Evolutionary conservation across 2,888 invertebrate species (phyloP).

Genomic region (Thereva nobilitata): DNA sequence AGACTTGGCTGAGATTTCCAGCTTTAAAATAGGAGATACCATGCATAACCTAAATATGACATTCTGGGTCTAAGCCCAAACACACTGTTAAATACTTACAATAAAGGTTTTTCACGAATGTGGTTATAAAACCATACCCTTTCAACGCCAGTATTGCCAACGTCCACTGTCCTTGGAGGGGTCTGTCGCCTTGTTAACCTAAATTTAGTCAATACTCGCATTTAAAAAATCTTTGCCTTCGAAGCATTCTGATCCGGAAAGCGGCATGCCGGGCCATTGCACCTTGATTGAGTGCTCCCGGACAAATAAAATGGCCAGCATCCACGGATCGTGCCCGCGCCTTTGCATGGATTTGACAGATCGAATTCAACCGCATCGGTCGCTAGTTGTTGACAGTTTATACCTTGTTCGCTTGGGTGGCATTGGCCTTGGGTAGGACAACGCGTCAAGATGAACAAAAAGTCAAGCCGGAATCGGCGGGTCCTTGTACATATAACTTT

Average conservation of each 20-base stretch:
- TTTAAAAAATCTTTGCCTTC: too few species aligned
- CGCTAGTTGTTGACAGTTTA: conserved; percentile 62
- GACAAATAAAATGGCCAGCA: conserved; percentile 72
- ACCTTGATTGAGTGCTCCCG: conserved; percentile 56
- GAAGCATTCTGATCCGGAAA: conserved; percentile 64
- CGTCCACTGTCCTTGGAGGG: too few species aligned
- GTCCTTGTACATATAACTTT: conserved; percentile 63
- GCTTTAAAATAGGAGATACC: too few species aligned
- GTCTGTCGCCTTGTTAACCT: too few species aligned
- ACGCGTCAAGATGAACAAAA: conserved; percentile 68
- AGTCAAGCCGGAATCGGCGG: conserved; percentile 61
- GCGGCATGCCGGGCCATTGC: conserved; percentile 68
- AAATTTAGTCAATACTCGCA: too few species aligned
- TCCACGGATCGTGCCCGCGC: conserved; percentile 61
- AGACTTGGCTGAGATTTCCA: too few species aligned
- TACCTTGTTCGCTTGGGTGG: conserved; percentile 54
- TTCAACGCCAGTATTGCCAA: too few species aligned
- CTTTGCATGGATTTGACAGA: conserved; percentile 64
- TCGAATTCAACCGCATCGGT: conserved; percentile 62
- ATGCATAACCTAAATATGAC: too few species aligned
- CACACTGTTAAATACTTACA: too few species aligned
- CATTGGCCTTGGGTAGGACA: conserved; percentile 59
- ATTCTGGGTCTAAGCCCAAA: too few species aligned
- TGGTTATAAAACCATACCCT: too few species aligned
- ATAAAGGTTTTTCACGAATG: too few species aligned